phyloP scores from a whole-genome alignment of 2,888 invertebrate genomes.

The Lepidochrysops patricia region DNA sequence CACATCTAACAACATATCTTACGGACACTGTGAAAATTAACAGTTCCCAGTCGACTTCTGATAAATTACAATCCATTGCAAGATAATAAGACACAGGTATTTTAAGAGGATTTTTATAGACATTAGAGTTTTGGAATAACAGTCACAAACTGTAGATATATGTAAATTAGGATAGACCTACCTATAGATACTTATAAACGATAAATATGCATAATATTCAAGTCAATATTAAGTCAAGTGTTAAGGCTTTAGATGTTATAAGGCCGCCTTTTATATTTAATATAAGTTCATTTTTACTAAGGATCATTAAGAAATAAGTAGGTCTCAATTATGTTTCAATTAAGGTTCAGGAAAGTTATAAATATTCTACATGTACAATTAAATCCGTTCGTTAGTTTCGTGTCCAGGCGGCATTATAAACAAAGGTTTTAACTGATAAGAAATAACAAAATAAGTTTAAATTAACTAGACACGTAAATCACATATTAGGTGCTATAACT shows the following conservation, averaged over 20 bases:
- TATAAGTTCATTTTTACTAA: not conserved
- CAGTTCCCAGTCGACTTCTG: not conserved
- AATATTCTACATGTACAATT: not conserved
- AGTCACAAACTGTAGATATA: no score
- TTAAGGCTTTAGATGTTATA: no score
- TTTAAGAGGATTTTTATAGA: not conserved
- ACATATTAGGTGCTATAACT: not conserved
- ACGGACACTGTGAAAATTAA: not conserved
- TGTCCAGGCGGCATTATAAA: not conserved
- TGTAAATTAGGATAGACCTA: no score
- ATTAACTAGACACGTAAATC: not conserved
- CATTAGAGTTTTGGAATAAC: no score
- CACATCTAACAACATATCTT: not conserved
- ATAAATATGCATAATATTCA: no score
- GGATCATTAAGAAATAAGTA: not conserved
- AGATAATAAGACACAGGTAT: not conserved
- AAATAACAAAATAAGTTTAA: constrained; percentile 1
- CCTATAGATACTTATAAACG: no score
- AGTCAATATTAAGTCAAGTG: no score
- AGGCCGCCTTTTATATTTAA: no score
- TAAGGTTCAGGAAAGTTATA: not conserved
- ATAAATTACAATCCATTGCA: not conserved
- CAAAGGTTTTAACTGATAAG: not conserved
- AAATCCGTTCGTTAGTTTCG: not conserved
- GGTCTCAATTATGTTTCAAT: not conserved